phyloP scores from a whole-genome alignment of 2,113 vertebrate species.

The Australoheros scitulus region DNA sequence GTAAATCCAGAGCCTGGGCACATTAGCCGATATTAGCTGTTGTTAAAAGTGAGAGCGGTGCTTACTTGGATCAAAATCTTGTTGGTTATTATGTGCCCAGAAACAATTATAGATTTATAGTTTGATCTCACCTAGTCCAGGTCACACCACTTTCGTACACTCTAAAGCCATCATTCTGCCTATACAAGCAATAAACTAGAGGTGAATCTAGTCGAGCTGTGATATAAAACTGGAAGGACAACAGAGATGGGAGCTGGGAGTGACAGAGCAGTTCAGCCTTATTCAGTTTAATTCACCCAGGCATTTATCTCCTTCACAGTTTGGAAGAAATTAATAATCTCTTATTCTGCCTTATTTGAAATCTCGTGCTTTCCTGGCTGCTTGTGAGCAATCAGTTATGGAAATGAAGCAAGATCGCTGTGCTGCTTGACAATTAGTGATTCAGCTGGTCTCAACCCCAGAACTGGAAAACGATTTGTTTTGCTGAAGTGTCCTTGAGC shows the following conservation, averaged over 20 bases:
- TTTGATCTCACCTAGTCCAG: neutral
- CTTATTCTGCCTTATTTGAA: neutral
- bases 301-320: constrained; percentile 4
- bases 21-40: neutral
- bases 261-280: constrained; percentile 21
- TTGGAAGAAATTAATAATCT: neutral
- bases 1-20: neutral
- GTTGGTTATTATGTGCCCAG: neutral
- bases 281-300: neutral
- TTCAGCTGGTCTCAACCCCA: neutral
- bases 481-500: neutral
- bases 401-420: neutral
- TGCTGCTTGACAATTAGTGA: neutral
- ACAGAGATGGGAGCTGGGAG: neutral
- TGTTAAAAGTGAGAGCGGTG: neutral
- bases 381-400: constrained; percentile 4
- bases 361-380: neutral
- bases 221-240: constrained; percentile 1
- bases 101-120: neutral
- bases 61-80: neutral
- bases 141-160: neutral
- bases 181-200: neutral
- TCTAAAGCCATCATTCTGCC: neutral
- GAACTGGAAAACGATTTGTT: neutral
- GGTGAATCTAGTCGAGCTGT: neutral